These are phyloP conservation scores for Apteryx mantelli DNA, from an alignment of 2,113 vertebrate species.

Conservation along the genomic window DNA sequence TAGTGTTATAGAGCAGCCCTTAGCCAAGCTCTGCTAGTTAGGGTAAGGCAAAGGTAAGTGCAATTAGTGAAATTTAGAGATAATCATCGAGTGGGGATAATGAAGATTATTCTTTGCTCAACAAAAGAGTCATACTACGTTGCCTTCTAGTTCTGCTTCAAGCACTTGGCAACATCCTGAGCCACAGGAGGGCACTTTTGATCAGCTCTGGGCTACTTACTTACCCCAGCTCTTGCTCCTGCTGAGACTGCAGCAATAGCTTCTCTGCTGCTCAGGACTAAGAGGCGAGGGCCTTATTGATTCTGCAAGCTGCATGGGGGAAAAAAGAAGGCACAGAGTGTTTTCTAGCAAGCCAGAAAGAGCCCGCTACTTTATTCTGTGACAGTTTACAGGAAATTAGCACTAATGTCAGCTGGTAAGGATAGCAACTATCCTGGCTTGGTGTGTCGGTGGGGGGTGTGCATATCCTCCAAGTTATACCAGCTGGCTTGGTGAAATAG, in stretches of 20 bases:
- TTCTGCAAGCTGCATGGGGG: conserved; percentile 32
- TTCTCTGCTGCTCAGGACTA: conserved; percentile 26
- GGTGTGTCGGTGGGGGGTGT: background rate
- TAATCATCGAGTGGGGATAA: conserved; percentile 43
- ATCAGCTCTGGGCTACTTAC: conserved; percentile 62
- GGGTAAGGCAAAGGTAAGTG: conserved; percentile 36
- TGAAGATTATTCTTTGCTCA: conserved; percentile 32
- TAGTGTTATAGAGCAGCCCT: background rate
- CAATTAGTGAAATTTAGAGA: conserved; percentile 24
- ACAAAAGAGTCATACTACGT: background rate
- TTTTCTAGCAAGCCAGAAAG: conserved; percentile 50
- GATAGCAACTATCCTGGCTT: background rate
- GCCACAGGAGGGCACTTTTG: conserved; percentile 56
- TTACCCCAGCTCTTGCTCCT: conserved; percentile 39
- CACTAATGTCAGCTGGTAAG: conserved; percentile 35
- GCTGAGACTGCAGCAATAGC: conserved; percentile 44
- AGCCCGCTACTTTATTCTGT: conserved; percentile 36
- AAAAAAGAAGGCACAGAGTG: conserved; percentile 52
- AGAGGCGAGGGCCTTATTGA: conserved; percentile 50
- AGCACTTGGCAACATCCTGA: conserved; percentile 53
- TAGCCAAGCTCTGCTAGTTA: background rate
- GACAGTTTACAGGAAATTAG: conserved; percentile 54
- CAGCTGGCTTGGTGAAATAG: background rate
- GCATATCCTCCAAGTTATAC: background rate
- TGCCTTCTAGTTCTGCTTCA: conserved; percentile 35